Evolutionary conservation across 2,113 vertebrate species (phyloP).

Genomic region (Dermatemys mawii): DNA sequence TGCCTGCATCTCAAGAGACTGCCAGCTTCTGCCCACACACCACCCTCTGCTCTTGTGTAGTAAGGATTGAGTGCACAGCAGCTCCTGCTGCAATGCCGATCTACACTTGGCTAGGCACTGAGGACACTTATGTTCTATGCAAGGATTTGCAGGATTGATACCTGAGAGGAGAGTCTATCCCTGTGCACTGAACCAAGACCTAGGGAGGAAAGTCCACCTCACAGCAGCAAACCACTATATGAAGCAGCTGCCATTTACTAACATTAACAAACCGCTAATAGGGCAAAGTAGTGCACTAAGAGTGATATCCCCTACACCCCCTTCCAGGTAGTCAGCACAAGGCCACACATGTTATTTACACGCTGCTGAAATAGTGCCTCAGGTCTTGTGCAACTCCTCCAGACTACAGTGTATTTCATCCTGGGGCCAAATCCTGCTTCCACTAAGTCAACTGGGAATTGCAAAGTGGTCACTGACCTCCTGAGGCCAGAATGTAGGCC

Average conservation of each 20-base stretch:
- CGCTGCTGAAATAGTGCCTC: not conserved
- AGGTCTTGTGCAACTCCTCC: not conserved
- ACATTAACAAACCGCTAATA: not conserved
- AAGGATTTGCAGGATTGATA: fast-evolving
- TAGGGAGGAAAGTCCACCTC: not conserved
- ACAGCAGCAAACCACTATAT: not conserved
- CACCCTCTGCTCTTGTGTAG: fast-evolving
- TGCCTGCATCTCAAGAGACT: fast-evolving
- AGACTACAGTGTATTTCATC: too few relatives aligned
- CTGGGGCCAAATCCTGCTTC: not conserved
- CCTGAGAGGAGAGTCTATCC: not conserved
- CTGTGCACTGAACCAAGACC: not conserved
- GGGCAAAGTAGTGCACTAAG: not conserved
- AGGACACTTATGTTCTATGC: not conserved
- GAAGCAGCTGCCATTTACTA: not conserved
- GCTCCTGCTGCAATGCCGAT: fast-evolving
- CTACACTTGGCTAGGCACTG: not conserved
- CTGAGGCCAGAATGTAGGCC: not conserved
- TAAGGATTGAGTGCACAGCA: fast-evolving
- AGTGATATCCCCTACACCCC: not conserved
- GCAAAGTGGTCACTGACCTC: too few relatives aligned
- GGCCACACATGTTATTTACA: not conserved
- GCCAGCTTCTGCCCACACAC: too few relatives aligned
- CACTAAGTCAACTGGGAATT: not conserved
- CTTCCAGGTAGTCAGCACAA: not conserved